phyloP scores from a whole-genome alignment of 2,113 vertebrate genomes.

The Solea solea region DNA sequence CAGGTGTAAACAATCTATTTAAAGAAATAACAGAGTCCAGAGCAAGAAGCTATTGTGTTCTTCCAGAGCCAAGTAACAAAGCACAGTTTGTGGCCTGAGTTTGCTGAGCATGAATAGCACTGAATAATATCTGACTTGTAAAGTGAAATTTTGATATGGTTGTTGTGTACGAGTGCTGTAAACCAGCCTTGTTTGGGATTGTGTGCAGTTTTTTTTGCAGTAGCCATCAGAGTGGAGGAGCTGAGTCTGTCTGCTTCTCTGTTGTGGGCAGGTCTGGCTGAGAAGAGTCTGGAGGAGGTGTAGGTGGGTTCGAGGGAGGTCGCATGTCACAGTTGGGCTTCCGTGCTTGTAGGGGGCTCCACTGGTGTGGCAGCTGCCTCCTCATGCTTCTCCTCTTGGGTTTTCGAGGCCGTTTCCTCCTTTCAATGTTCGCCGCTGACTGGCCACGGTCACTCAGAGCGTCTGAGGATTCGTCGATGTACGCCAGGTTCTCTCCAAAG shows the following conservation, averaged over 20 bases:
- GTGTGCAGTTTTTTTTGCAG: not conserved
- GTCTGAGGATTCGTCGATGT: slow-evolving; percentile 92
- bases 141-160: not conserved
- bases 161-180: not conserved
- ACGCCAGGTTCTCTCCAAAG: slow-evolving; percentile 88
- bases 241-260: slow-evolving; percentile 27
- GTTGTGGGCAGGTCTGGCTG: slow-evolving; percentile 28
- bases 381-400: slow-evolving; percentile 74
- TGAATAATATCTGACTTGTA: not conserved
- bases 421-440: slow-evolving; percentile 32
- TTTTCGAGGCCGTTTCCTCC: slow-evolving; percentile 59
- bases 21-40: not conserved
- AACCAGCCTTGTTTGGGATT: not conserved
- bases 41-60: not conserved
- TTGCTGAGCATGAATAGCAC: slow-evolving; percentile 14
- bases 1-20: not conserved
- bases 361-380: slow-evolving; percentile 60
- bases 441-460: slow-evolving; percentile 82
- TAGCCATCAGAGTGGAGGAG: slow-evolving; percentile 39
- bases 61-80: not conserved
- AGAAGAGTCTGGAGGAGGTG: slow-evolving; percentile 73
- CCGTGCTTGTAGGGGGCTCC: slow-evolving; percentile 43
- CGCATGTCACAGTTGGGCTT: slow-evolving; percentile 66
- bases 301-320: slow-evolving; percentile 78
- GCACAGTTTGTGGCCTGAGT: slow-evolving; percentile 7